A percentile compares a stretch with the other conserved stretches of the same genome.
Conservation (phyloP, 2,888 invertebrate genomes). For the Nowickia ferox region DNA sequence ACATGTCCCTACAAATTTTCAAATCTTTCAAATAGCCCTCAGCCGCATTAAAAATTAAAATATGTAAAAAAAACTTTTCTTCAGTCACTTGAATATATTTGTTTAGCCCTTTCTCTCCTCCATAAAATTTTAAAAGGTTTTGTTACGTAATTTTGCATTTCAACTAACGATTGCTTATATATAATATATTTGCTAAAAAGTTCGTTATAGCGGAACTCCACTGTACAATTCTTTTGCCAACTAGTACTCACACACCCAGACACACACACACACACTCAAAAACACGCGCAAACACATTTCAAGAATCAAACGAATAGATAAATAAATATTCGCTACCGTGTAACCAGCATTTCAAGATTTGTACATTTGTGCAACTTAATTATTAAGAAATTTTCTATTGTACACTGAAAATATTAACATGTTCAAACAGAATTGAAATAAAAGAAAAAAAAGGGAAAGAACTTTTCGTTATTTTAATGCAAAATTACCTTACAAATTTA, state of each 20-base stretch:
- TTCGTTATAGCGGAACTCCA: neutral
- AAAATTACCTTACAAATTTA: too few relatives aligned
- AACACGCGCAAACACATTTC: neutral
- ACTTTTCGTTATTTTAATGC: too few relatives aligned
- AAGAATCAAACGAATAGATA: constrained; percentile 6
- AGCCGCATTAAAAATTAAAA: too few relatives aligned
- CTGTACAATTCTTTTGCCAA: neutral
- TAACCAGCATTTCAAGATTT: constrained; percentile 30
- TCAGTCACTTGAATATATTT: too few relatives aligned
- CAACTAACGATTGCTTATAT: too few relatives aligned
- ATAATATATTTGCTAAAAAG: too few relatives aligned
- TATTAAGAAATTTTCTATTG: neutral
- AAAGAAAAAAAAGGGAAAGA: neutral
- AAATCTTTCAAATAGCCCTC: too few relatives aligned
- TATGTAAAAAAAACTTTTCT: too few relatives aligned
- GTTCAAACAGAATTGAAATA: neutral
- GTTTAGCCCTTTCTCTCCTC: too few relatives aligned
- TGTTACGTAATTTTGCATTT: too few relatives aligned
- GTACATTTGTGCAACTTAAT: neutral
- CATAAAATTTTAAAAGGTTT: too few relatives aligned
- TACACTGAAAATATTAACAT: neutral
- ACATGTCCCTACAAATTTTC: too few relatives aligned
- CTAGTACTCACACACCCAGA: neutral
- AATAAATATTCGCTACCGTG: neutral
- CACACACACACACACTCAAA: neutral